Base-by-base conservation (phyloP, 2,113 vertebrate genomes). In the Meriones unguiculatus region DNA sequence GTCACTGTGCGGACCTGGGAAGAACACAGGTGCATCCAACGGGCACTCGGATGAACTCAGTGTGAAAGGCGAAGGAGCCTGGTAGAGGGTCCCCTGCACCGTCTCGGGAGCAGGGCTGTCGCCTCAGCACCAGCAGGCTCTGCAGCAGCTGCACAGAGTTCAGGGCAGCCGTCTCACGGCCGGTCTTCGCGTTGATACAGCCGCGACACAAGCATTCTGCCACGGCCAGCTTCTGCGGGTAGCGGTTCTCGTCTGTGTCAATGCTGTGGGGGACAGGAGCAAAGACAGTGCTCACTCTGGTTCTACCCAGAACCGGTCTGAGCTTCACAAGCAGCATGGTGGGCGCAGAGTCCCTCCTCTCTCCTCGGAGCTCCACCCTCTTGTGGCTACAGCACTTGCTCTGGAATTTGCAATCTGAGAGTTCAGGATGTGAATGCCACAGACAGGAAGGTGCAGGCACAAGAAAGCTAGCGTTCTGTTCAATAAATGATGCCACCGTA, bases 21-120 rank as follows among this genome's bases (percentile, higher is more conserved):
- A 98, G 95, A 30, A 97, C 98, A 0, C 99, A 99, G 75, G 99
- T 99, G 32, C 99, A 99, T 78, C 98, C 99, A 32, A 99, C 98
- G 0, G 98, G 97, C 30, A 99, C 98, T 0, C 72, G 69, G 32
- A 99, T 97, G 5, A 97, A 93, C 0, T 97, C 98, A 0, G 97
- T 69, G 10, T 92, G 95, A 20, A 99, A 98, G 57, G 95, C 11
- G n/a, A 99, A 98, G 54, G 70, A 97, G 0, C 65, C 76, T 0
- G 38, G 86, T 0, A 38, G 57, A 50, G 95, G 94, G 0, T 0
- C 0, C 1, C 9, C 8, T 0, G 95, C 0, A 0, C 46, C 1
- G 0, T 46, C 38, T 0, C 14, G 35, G 11, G 97, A 41, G 91
- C 99, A 99, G 0, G 94, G 96, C 28, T 89, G 98, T 88, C 97